Conservation (phyloP, 2,113 vertebrate genomes). For the Gymnarchus niloticus region DNA sequence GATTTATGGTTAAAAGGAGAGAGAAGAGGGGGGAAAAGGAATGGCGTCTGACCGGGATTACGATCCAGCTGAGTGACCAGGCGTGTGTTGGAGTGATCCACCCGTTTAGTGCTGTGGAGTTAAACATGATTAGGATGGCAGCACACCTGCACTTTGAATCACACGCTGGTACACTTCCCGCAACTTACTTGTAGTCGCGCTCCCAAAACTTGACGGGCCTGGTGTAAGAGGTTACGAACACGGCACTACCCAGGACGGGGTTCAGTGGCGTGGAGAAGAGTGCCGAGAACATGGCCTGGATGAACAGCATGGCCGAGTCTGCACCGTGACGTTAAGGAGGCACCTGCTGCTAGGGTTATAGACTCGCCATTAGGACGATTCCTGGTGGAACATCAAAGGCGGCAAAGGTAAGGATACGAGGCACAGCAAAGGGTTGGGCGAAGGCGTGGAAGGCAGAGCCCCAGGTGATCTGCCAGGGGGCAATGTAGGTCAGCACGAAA, state of each 20-base stretch:
- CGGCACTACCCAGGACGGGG: slow-evolving; percentile 79
- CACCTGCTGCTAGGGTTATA: slow-evolving; percentile 25
- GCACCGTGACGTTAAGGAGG: slow-evolving; percentile 48
- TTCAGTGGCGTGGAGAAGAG: slow-evolving; percentile 83
- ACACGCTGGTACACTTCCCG: neutral
- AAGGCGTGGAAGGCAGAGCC: slow-evolving; percentile 88
- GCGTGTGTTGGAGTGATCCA: slow-evolving; percentile 86
- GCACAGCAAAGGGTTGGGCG: slow-evolving; percentile 84
- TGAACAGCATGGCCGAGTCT: slow-evolving; percentile 85
- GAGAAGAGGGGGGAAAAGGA: neutral
- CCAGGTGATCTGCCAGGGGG: slow-evolving; percentile 91
- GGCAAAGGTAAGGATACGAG: slow-evolving; percentile 72
- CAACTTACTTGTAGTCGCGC: slow-evolving; percentile 80
- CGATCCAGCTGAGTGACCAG: slow-evolving; percentile 82
- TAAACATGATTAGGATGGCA: neutral
- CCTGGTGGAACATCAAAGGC: neutral
- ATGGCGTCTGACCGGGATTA: slow-evolving; percentile 66
- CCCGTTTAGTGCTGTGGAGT: slow-evolving; percentile 75
- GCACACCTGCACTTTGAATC: neutral
- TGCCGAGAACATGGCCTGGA: slow-evolving; percentile 80
- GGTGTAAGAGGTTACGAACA: slow-evolving; percentile 84
- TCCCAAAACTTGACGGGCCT: slow-evolving; percentile 88
- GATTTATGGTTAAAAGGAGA: neutral
- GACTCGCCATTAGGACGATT: slow-evolving; percentile 34
- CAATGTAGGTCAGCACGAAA: slow-evolving; percentile 86